A percentile compares a stretch with the other conserved stretches of the same genome.
phyloP scores from a whole-genome alignment of 30 jellyfish, hydroid and myxozoan genomes.

The Pelagia noctiluca region DNA sequence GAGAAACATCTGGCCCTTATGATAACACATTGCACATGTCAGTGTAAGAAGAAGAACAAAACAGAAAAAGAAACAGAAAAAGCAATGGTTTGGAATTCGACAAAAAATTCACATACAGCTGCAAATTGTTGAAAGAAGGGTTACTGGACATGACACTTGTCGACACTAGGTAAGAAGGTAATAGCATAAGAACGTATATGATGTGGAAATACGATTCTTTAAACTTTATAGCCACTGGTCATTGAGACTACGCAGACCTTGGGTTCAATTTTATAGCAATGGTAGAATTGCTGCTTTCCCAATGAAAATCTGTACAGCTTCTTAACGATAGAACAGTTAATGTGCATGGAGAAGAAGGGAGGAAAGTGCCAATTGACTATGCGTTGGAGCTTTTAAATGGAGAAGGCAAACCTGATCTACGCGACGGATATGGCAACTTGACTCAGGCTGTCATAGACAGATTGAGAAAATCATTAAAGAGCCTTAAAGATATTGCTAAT shows the following conservation, averaged over 20 bases:
- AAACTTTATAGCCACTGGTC: background rate
- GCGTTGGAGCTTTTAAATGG: background rate
- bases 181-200: background rate
- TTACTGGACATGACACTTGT: too few species aligned
- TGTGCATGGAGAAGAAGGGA: background rate
- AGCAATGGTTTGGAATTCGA: too few species aligned
- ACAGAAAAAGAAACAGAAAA: too few species aligned
- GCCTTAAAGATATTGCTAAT: background rate
- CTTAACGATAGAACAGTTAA: background rate
- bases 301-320: background rate
- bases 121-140: too few species aligned
- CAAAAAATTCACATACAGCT: too few species aligned
- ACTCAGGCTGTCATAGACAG: background rate
- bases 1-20: too few species aligned
- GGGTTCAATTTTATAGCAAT: background rate
- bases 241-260: background rate
- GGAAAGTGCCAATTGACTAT: background rate
- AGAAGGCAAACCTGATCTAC: background rate
- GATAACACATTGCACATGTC: too few species aligned
- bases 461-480: background rate
- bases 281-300: background rate
- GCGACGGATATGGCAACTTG: background rate
- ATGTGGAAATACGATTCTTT: background rate
- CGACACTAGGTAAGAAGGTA: background rate
- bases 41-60: too few species aligned